phyloP scores from a whole-genome alignment of 2,113 vertebrate species.

The Erythrocercus mccallii region DNA sequence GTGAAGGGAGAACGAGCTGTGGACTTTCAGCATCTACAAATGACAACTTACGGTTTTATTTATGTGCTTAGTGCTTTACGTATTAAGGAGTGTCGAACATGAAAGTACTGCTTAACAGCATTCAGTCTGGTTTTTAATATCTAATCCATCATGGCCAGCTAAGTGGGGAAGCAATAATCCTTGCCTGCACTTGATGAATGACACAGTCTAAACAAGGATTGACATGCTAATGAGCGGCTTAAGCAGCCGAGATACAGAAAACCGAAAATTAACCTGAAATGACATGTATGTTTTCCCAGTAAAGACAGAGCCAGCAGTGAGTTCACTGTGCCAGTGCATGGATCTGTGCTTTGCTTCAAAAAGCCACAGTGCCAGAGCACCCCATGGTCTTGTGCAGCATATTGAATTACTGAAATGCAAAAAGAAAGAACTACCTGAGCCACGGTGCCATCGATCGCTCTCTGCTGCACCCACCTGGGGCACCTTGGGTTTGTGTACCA shows the following conservation, averaged over 20 bases:
- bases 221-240: background rate
- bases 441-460: slow-evolving; percentile 49
- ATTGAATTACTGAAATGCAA: background rate
- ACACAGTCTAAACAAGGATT: background rate
- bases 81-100: background rate
- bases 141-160: background rate
- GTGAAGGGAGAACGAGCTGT: background rate
- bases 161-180: background rate
- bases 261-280: background rate
- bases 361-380: background rate
- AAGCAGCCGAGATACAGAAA: background rate
- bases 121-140: background rate
- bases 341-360: background rate
- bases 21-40: background rate
- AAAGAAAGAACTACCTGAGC: slow-evolving; percentile 54
- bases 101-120: background rate
- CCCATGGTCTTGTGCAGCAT: background rate
- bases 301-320: background rate
- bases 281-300: background rate
- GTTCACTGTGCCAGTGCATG: background rate
- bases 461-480: slow-evolving; percentile 58
- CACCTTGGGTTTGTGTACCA: slow-evolving; percentile 43
- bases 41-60: background rate
- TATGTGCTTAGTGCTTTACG: background rate
- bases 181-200: background rate